These are phyloP conservation scores for Porites divaricata DNA, from an alignment of 92 coral and sea anemone genomes.

Conservation along the genomic window DNA sequence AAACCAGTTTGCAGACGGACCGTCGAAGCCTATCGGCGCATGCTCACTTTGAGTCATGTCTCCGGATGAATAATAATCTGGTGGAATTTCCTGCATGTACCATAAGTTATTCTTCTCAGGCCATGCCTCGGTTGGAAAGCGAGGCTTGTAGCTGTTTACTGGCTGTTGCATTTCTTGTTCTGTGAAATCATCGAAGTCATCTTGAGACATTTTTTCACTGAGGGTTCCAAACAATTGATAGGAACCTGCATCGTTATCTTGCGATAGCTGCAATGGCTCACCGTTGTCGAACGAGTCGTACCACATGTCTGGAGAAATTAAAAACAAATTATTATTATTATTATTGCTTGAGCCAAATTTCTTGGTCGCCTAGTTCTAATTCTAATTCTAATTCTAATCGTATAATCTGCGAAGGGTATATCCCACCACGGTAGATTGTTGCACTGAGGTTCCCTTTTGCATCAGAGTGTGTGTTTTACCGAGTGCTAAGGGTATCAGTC, in stretches of 20 bases:
- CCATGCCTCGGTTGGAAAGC: conserved; percentile 19
- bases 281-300: conserved; percentile 19
- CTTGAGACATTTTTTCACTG: conserved; percentile 1
- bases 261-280: conserved; percentile 23
- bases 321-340: neutral
- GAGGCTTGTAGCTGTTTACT: neutral
- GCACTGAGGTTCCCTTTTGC: too few species aligned
- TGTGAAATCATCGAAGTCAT: neutral
- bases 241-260: conserved; percentile 11
- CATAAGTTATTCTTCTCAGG: neutral
- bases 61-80: neutral
- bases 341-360: too few species aligned
- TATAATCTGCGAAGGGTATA: too few species aligned
- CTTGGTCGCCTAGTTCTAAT: too few species aligned
- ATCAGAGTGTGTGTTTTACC: too few species aligned
- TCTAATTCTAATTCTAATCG: too few species aligned
- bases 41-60: neutral
- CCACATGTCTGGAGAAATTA: conserved; percentile 25
- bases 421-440: too few species aligned
- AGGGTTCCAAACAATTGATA: conserved; percentile 19
- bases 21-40: neutral
- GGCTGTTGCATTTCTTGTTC: neutral
- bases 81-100: neutral
- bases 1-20: neutral
- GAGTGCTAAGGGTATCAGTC: too few species aligned